These are phyloP conservation scores for Papilio aristodemus DNA, from an alignment of 1,140 invertebrate species.

Conservation along the genomic window DNA sequence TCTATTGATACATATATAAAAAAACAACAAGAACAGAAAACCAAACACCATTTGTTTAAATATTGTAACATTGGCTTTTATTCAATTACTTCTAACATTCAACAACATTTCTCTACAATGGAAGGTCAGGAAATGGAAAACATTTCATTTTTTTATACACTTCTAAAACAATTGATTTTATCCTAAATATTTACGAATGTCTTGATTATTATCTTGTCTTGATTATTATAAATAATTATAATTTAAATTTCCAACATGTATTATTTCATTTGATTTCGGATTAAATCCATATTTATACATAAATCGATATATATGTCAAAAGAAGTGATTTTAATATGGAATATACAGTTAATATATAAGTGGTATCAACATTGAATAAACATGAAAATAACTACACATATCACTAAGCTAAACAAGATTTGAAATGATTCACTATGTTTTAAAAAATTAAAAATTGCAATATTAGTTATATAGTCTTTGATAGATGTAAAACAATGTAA, in stretches of 20 bases:
- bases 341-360: conserved; percentile 5
- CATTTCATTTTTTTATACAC: not conserved
- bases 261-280: not conserved
- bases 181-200: not conserved
- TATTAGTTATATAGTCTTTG: too few species aligned
- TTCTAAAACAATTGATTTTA: conserved; percentile 17
- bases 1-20: not conserved
- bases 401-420: not conserved
- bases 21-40: not conserved
- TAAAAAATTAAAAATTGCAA: too few species aligned
- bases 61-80: not conserved
- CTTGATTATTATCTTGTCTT: not conserved
- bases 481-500: too few species aligned
- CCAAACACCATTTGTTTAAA: not conserved
- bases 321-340: conserved; percentile 2
- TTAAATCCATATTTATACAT: conserved; percentile 14
- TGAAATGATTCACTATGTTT: too few species aligned
- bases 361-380: not conserved
- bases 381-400: not conserved
- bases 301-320: conserved; percentile 8
- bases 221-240: not conserved
- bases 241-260: not conserved
- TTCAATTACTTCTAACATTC: not conserved
- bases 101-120: conserved; percentile 1
- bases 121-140: not conserved